These are phyloP conservation scores for Nipponia nippon DNA, from an alignment of 2,113 vertebrate genomes.

Conservation along the genomic window DNA sequence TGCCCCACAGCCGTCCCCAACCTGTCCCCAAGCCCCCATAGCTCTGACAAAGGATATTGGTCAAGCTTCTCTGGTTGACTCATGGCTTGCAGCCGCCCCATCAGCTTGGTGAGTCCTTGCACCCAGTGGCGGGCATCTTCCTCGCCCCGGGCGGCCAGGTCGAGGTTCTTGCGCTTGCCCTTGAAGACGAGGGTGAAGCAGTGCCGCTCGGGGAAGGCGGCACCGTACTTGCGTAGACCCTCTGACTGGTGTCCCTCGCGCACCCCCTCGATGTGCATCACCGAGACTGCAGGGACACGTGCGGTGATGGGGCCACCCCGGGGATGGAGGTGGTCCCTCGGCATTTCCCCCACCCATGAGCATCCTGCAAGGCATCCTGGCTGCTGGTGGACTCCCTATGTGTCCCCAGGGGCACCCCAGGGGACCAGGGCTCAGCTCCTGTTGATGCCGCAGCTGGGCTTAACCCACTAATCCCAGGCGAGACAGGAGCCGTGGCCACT, in stretches of 20 bases:
- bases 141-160: slow-evolving; percentile 79
- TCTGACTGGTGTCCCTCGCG: slow-evolving; percentile 90
- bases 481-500: background rate
- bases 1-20: accelerated
- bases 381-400: background rate
- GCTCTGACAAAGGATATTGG: slow-evolving; percentile 85
- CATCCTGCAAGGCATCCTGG: background rate
- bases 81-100: slow-evolving; percentile 83
- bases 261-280: slow-evolving; percentile 86
- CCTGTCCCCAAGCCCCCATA: background rate
- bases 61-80: slow-evolving; percentile 91
- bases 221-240: slow-evolving; percentile 77
- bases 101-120: slow-evolving; percentile 84
- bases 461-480: slow-evolving; percentile 9
- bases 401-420: background rate
- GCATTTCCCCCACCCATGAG: background rate
- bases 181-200: slow-evolving; percentile 91
- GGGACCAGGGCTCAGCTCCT: accelerated
- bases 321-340: background rate
- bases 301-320: background rate
- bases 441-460: background rate
- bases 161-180: slow-evolving; percentile 86
- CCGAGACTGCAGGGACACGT: slow-evolving; percentile 75
- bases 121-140: slow-evolving; percentile 89
- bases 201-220: slow-evolving; percentile 73